These are phyloP conservation scores for Doris montereyensis DNA, from an alignment of 2,888 invertebrate genomes.

Conservation along the genomic window DNA sequence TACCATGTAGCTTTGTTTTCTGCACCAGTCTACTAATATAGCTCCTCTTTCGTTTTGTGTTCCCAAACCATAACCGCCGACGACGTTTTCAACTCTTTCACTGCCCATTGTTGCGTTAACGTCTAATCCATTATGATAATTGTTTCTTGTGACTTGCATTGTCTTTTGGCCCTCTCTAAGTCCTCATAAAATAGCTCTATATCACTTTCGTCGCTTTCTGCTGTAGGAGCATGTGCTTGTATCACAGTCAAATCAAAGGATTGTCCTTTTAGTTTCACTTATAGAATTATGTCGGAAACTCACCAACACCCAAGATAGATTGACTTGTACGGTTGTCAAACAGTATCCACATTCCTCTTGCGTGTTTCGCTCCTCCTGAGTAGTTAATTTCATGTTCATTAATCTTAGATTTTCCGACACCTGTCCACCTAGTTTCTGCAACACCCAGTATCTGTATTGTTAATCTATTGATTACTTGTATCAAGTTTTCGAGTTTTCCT, in stretches of 20 bases:
- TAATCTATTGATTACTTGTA: no score
- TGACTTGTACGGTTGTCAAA: no score
- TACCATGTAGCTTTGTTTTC: neutral
- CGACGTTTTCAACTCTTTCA: neutral
- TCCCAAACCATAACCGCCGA: neutral
- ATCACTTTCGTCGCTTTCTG: neutral
- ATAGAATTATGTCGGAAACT: neutral
- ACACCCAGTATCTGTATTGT: no score
- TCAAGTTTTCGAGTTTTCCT: no score
- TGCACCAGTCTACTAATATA: neutral
- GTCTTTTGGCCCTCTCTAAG: neutral
- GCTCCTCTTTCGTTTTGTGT: neutral
- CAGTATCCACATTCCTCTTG: no score
- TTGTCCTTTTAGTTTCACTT: neutral
- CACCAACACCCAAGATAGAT: slow-evolving; percentile 27
- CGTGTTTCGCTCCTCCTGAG: no score
- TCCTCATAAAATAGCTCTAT: neutral
- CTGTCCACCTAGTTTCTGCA: no score
- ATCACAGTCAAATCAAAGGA: neutral
- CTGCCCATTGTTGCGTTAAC: neutral
- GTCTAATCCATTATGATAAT: neutral
- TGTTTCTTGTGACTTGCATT: neutral
- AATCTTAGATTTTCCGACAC: no score
- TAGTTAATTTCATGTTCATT: no score
- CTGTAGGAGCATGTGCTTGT: neutral